A percentile compares a stretch with the other conserved stretches of the same genome.
phyloP scores from a whole-genome alignment of 2,888 invertebrate genomes.

The Acleris laterana region DNA sequence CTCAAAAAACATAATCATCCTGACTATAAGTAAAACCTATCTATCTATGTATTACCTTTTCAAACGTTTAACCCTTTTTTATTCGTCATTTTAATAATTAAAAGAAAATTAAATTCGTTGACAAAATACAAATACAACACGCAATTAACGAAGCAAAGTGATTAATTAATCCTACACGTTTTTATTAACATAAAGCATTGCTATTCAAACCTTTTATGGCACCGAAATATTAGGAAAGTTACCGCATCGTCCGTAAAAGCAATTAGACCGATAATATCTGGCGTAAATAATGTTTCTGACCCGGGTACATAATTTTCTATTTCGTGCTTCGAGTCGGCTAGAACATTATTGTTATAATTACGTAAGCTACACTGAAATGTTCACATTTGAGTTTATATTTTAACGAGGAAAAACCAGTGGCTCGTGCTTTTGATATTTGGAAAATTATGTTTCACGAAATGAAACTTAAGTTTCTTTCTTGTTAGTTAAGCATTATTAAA shows the following conservation, averaged over 20 bases:
- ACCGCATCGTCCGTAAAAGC: constrained; percentile 17
- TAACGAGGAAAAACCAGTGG: too few species aligned
- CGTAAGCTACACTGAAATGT: too few species aligned
- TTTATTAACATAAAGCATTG: constrained; percentile 18
- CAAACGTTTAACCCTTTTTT: background rate
- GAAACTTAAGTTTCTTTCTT: too few species aligned
- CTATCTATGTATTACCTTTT: too few species aligned
- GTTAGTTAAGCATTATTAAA: too few species aligned
- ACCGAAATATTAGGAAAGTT: constrained; percentile 3
- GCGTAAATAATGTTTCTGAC: constrained; percentile 28
- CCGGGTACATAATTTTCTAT: constrained; percentile 11
- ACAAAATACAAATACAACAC: background rate
- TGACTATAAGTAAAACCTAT: too few species aligned
- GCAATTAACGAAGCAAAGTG: background rate
- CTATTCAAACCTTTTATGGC: background rate
- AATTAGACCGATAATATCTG: constrained; percentile 30
- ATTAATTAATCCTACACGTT: background rate
- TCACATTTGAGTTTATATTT: too few species aligned
- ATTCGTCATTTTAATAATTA: background rate
- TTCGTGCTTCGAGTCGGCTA: background rate
- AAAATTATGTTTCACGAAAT: too few species aligned
- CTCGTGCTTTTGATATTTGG: too few species aligned
- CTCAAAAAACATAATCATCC: too few species aligned
- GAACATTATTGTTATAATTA: too few species aligned
- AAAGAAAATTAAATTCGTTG: background rate